Percentiles rank a stretch among this genome's conserved stretches.
Evolutionary conservation across 2,113 vertebrate species (phyloP).

Genomic region (Pavo muticus): DNA sequence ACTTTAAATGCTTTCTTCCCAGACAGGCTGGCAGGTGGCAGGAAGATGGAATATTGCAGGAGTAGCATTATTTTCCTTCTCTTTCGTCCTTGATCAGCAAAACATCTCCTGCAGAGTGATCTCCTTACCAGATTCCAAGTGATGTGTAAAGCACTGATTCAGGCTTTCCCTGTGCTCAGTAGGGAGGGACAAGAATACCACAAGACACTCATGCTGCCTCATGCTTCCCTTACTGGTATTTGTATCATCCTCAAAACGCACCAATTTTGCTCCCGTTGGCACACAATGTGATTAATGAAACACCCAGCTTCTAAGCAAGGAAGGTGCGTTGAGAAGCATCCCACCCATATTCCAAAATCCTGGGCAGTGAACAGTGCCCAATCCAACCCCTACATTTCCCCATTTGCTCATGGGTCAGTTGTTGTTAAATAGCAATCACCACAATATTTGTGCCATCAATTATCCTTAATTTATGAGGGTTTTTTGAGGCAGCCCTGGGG

Average conservation of each 20-base stretch:
- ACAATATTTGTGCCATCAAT: not conserved
- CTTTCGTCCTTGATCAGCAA: not conserved
- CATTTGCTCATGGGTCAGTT: fast-evolving
- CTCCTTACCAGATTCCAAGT: not conserved
- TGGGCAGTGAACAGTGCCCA: fast-evolving
- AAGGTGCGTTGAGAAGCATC: not conserved
- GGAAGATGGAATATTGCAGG: not conserved
- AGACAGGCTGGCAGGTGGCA: not conserved
- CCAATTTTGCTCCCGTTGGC: not conserved
- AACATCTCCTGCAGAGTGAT: not conserved
- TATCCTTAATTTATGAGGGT: not conserved
- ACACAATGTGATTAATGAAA: not conserved
- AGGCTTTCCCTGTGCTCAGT: not conserved
- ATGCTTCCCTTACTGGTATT: not conserved
- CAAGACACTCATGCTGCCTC: not conserved
- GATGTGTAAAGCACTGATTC: not conserved
- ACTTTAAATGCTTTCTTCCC: not conserved
- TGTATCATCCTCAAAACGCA: not conserved
- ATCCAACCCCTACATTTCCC: not conserved
- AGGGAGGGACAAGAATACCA: not conserved
- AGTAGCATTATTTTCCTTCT: no score
- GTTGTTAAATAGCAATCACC: not conserved
- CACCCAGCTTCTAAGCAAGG: not conserved
- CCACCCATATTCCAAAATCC: not conserved
- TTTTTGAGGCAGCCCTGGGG: not conserved